Evolutionary conservation across 2,797 vertebrate species (phyloP).

Genomic region (Sarcoramphus papa): DNA sequence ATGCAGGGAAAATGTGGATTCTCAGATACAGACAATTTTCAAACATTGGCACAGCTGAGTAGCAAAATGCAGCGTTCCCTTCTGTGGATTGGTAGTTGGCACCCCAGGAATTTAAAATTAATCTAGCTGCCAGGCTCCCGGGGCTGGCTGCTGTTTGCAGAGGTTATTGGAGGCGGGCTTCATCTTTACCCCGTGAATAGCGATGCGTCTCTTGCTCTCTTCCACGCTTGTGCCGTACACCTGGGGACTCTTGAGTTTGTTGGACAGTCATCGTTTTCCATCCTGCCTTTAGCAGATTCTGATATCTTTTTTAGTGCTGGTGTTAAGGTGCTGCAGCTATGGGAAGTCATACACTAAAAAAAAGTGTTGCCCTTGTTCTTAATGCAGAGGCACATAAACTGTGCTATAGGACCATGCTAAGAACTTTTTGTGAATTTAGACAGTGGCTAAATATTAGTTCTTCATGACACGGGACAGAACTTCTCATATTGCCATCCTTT

Average conservation of each 20-base stretch:
- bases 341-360: neutral
- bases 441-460: neutral
- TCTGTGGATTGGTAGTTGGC: slow-evolving; percentile 10
- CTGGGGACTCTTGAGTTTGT: neutral
- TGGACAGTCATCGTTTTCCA: fast-evolving
- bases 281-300: neutral
- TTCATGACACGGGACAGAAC: neutral
- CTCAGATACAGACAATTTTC: neutral
- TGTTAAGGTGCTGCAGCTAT: neutral
- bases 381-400: neutral
- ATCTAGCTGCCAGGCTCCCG: neutral
- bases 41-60: slow-evolving; percentile 27
- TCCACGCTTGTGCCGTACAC: neutral
- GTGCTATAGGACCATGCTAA: neutral
- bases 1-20: neutral
- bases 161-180: neutral
- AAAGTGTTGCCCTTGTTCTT: neutral
- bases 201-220: neutral
- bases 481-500: neutral
- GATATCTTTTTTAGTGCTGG: neutral
- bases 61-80: neutral
- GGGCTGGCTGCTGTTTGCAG: neutral
- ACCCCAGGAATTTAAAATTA: neutral
- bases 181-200: neutral
- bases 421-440: neutral